Evolutionary conservation across 2,888 invertebrate genomes (phyloP).

Genomic region (Actias luna): DNA sequence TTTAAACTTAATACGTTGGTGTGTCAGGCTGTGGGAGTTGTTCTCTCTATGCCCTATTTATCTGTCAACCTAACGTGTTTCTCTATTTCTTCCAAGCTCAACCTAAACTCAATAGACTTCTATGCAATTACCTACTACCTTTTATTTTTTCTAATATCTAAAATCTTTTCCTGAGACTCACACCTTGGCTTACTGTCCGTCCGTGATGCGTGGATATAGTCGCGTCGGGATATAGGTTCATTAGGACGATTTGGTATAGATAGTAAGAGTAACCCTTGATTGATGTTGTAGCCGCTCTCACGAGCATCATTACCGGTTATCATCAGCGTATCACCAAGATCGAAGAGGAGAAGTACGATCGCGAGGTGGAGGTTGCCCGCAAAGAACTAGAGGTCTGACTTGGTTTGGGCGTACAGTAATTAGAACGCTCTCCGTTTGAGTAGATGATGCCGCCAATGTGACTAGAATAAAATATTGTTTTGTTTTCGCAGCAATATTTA

Average conservation of each 20-base stretch:
- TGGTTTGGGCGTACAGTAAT: constrained; percentile 67
- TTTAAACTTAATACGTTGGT: constrained; percentile 54
- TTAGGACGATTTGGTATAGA: constrained; percentile 14
- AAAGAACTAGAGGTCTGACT: constrained; percentile 96
- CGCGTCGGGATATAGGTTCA: constrained; percentile 22
- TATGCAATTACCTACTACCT: constrained; percentile 60
- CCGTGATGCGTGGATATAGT: constrained; percentile 48
- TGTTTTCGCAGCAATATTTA: constrained; percentile 74
- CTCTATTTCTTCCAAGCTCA: constrained; percentile 63
- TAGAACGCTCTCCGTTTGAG: constrained; percentile 72
- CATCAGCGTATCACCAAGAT: constrained; percentile 91
- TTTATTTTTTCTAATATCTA: constrained; percentile 54
- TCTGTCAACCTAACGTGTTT: constrained; percentile 66
- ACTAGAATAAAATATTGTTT: constrained; percentile 68
- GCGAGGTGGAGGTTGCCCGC: constrained; percentile 97
- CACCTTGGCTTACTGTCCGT: constrained; percentile 59
- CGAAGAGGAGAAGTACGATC: constrained; percentile 98
- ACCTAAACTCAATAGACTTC: constrained; percentile 60
- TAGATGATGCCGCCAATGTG: constrained; percentile 77
- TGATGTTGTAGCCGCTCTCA: constrained; percentile 84
- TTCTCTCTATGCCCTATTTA: constrained; percentile 37
- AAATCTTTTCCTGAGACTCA: constrained; percentile 61
- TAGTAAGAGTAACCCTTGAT: constrained; percentile 63
- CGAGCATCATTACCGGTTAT: constrained; percentile 88
- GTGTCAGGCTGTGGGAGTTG: constrained; percentile 42